Evolutionary conservation across 2,797 vertebrate genomes (phyloP).

Genomic region (Eulemur albifrons): DNA sequence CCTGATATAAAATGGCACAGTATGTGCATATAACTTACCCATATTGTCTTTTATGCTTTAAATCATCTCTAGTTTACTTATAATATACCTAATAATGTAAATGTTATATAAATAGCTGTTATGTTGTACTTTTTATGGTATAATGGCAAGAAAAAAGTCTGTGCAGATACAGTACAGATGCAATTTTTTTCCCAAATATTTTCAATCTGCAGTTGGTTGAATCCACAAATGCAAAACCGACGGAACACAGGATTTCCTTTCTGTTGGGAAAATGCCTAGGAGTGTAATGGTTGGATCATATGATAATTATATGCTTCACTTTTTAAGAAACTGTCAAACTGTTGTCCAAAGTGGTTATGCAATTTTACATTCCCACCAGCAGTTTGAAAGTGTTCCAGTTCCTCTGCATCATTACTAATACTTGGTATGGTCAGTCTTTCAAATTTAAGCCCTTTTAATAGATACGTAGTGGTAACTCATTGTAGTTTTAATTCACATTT

Average conservation of each 20-base stretch:
- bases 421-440: not conserved
- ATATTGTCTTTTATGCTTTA: not conserved
- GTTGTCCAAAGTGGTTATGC: not conserved
- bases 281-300: not conserved
- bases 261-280: conserved; percentile 7
- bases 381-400: not conserved
- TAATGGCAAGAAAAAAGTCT: not conserved
- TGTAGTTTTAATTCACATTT: conserved; percentile 10
- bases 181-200: not conserved
- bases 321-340: conserved; percentile 28
- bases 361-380: not conserved
- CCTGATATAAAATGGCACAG: not conserved
- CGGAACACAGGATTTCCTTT: not conserved
- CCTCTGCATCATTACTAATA: not conserved
- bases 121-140: not conserved
- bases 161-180: not conserved
- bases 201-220: not conserved
- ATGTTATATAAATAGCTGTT: not conserved
- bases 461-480: not conserved
- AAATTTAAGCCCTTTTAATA: conserved; percentile 29
- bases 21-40: not conserved
- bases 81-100: not conserved
- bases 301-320: not conserved
- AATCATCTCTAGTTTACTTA: not conserved
- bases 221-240: not conserved